Evolutionary conservation across 1,140 invertebrate species (phyloP), one percentile per base, ranked within the genome.

Genomic region (Achatina immaculata): DNA sequence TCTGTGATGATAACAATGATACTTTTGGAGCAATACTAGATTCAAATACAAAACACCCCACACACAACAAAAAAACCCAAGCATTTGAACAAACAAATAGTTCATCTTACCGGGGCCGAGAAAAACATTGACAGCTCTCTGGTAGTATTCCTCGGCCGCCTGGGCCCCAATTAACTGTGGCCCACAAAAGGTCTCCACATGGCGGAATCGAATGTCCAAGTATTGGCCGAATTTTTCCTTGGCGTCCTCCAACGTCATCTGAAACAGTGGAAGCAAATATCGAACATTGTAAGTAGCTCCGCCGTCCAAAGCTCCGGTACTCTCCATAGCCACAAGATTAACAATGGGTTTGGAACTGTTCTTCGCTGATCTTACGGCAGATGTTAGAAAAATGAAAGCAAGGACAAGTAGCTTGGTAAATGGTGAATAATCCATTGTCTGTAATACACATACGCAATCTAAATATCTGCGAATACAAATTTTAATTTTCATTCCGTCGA

Each of bases 171-270:
- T 76, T 43, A 48, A 7, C 1, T 1, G 21, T 21, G 34, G 74
- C 21, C 51, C 74, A 40, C 38, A 55, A 19, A 55, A 11, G 0
- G 55, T 62, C 28, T 76, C 74, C 11, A 76, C 24, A 43, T 62
- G 74, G 19, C 40, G 58, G 21, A 76, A 36, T 1, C 40, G 31
- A 34, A 76, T 58, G n/a, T 76, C 36, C 34, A 76, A 28, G 24
- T 58, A 34, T 2, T 58, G 11, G 19, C 74, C 74, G 42, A 58
- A 76, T 31, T n/a, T 76, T 21, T 38, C 21, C 55, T 45, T 2
- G n/a, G 74, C 48, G 11, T 76, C 74, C 4, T 76, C 34, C 40
- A 76, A 21, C 48, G 74, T 51, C 74, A 76, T 34, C 34, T 62
- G 34, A n/a, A 76, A 43, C 14, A 76, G 11, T 16, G 48, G 31